Base-by-base conservation (phyloP, 2,113 vertebrate genomes). In the Lepus americanus region DNA sequence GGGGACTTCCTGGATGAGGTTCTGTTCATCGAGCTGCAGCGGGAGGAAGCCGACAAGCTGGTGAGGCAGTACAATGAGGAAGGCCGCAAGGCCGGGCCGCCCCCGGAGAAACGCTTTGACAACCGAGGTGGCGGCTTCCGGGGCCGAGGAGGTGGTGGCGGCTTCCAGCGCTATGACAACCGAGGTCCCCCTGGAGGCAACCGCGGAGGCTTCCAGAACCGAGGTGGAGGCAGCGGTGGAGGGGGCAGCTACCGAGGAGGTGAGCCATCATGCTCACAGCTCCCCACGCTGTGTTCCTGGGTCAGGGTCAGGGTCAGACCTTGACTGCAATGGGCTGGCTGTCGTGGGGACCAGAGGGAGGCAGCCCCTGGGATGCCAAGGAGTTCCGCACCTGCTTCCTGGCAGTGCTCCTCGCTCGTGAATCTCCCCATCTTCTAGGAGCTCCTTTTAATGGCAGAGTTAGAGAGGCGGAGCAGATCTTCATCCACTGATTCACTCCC, bases 21-120 rank as follows among this genome's bases (percentile, higher is more conserved):
- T 97, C 97, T 98, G 23, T 99, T 98, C 91, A 61, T 97, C 0
- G 99, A 99, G 97, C 93, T 99, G 94, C 98, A 99, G 96, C 97
- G 95, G 3, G 99, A 99, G 0, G 99, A 99, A 78, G 99, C 99
- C 0, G 98, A 99, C 89, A 98, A 97, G 96, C 98, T 99, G 96
- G 84, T 99, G 96, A 99, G 98, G 90, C 98, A 99, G 78, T 99
- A 99, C 98, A 99, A 99, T 13, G 99, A 99, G 66, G 99, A 99
- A 66, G 99, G 99, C 36, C 99, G 98, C 64, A 99, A 98, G 95
- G 99, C 99, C 0, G 99, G 98, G 4, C 99, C 99, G 0, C 99
- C 99, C 0, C 99, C 99, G 0, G 99, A 99, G 11, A 99, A 99
- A 92, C 99, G 99, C 84, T 99, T 99, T 12, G 99, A 99, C 97